Evolutionary conservation across 2,797 vertebrate genomes (phyloP).

Genomic region (Poecile montanus): DNA sequence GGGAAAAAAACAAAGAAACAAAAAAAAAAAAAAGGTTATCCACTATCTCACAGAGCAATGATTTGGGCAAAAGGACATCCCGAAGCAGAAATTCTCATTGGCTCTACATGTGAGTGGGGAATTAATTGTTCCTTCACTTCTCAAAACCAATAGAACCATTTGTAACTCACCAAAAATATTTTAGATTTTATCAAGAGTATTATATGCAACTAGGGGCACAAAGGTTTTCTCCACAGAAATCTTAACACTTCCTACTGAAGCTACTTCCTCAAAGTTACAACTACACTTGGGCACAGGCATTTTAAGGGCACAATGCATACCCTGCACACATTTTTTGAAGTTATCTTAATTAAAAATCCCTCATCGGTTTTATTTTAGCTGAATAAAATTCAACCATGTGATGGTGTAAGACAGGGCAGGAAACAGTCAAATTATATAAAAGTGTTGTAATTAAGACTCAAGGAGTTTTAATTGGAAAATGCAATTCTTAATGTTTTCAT

Average conservation of each 20-base stretch:
- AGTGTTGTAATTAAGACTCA: not conserved
- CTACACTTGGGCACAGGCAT: not conserved
- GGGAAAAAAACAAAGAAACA: too few species aligned
- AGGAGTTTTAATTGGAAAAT: not conserved
- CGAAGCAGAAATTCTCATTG: not conserved
- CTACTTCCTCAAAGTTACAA: not conserved
- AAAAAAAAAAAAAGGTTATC: too few species aligned
- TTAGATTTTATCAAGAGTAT: not conserved
- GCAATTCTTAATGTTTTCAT: not conserved
- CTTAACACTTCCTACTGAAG: not conserved
- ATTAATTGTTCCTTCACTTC: not conserved
- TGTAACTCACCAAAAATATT: not conserved
- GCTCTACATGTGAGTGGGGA: fast-evolving
- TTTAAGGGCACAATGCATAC: not conserved
- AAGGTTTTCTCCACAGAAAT: not conserved
- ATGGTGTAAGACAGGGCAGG: not conserved
- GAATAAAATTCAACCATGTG: not conserved
- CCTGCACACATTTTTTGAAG: not conserved
- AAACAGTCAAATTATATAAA: not conserved
- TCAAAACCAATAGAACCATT: not conserved
- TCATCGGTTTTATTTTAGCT: not conserved
- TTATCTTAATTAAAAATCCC: not conserved
- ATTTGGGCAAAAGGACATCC: not conserved
- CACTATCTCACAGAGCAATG: not conserved
- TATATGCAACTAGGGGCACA: not conserved